Base-by-base conservation (phyloP, 2,797 vertebrate genomes). In the Poeciliopsis gracilis region DNA sequence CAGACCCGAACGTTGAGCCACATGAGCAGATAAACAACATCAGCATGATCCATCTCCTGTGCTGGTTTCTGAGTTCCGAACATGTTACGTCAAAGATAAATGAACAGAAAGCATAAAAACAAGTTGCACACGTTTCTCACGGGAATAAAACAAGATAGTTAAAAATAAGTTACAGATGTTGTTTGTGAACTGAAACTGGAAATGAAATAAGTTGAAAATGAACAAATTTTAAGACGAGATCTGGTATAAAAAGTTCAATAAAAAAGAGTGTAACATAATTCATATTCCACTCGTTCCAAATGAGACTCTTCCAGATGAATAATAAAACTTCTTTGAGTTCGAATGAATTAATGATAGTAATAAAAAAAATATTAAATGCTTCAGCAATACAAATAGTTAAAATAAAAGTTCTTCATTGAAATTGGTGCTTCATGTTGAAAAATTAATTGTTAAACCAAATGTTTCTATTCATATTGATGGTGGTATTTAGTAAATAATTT, bases 1-100 rank as follows among this genome's bases (percentile, higher is more conserved):
- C 72, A 55, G 41, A 79, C 20, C n/a, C 72, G 20, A 25, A 69
- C 1, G 66, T 55, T 36, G 61, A 79, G 30, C 72, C 78, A 79
- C 45, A 78, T 49, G 55, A 41, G n/a, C 43, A 63, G 20, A 49
- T 41, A 33, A 36, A 49, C 8, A 38, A 30, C 8, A 0, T 38
- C 46, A 5, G 23, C 30, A 49, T 30, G 9, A 20, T n/a, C 18
- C 18, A 49, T 33, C 41, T 51, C 5, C 16, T 63, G 30, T 63
- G 16, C 30, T 15, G 59, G 30, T 33, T 63, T 36, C 59, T 63
- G 59, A 63, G 2, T 18, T 18, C 2, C 18, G 59, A 61, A 61
- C 16, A 33, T 61, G 30, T 33, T 16, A 18, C 59, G 9, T 63
- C 16, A 36, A 59, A 12, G 25, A 59, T 15, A 28, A 59, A 28